Percentiles rank a stretch among this genome's conserved stretches.
Evolutionary conservation across 2,888 invertebrate genomes (phyloP).

Genomic region (Masnerella sp.): DNA sequence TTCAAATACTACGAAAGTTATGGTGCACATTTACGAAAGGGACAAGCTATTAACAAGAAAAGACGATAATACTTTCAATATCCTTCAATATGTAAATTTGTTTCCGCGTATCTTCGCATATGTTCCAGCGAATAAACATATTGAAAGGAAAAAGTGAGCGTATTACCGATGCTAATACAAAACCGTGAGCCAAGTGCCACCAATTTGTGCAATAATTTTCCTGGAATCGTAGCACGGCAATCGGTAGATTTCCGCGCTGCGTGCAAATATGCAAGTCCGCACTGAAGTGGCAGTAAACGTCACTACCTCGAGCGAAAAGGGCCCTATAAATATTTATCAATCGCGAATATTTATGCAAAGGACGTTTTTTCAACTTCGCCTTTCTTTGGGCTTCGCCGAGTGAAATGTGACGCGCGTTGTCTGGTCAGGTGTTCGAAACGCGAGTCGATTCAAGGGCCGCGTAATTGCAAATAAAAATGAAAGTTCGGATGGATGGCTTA

Average conservation of each 20-base stretch:
- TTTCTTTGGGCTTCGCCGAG: constrained; percentile 26
- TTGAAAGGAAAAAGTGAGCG: constrained; percentile 15
- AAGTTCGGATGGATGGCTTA: constrained; percentile 20
- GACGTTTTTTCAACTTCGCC: constrained; percentile 33
- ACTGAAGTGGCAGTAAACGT: constrained; percentile 51
- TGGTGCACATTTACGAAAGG: too few relatives aligned
- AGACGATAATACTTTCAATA: too few relatives aligned
- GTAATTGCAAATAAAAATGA: constrained; percentile 30
- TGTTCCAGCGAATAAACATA: constrained; percentile 8
- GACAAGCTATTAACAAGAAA: too few relatives aligned
- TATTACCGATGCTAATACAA: constrained; percentile 39
- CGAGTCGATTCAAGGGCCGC: constrained; percentile 18
- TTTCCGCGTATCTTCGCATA: not conserved
- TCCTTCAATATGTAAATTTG: too few relatives aligned
- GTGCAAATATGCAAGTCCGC: constrained; percentile 48
- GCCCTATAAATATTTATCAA: constrained; percentile 55
- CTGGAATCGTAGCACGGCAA: constrained; percentile 29
- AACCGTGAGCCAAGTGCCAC: constrained; percentile 41
- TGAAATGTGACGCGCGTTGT: constrained; percentile 38
- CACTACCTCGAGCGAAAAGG: constrained; percentile 52
- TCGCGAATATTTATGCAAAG: constrained; percentile 50
- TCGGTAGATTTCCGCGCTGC: constrained; percentile 32
- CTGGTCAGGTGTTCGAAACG: constrained; percentile 36
- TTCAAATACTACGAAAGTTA: too few relatives aligned
- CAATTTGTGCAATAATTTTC: constrained; percentile 53